Evolutionary conservation across 1,140 invertebrate genomes (phyloP).

Genomic region (Drosophila kanapiae): DNA sequence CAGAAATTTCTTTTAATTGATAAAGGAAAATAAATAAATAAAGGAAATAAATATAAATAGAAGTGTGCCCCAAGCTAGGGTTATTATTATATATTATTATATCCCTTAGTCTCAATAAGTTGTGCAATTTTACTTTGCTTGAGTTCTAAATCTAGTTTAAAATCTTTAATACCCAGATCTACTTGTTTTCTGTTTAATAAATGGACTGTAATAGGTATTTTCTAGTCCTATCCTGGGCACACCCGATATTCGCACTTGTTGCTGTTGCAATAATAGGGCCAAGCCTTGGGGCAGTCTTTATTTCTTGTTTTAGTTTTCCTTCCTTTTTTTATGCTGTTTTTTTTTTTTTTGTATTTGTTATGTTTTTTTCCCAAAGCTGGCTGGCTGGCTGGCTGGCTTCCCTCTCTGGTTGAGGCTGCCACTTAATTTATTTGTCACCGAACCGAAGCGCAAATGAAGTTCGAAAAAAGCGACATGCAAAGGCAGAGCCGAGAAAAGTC

Average conservation of each 20-base stretch:
- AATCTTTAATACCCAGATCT: too few species aligned
- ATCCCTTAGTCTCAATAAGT: too few species aligned
- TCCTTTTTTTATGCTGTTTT: neutral
- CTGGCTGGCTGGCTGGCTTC: constrained; percentile 13
- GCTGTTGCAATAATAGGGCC: constrained; percentile 52
- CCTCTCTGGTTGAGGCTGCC: constrained; percentile 51
- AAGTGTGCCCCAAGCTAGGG: neutral
- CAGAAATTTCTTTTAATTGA: neutral
- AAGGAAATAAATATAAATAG: too few species aligned
- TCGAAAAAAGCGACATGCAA: constrained; percentile 63
- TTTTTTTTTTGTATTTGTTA: neutral
- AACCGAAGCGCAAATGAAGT: constrained; percentile 82
- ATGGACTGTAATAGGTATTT: neutral
- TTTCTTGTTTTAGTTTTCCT: constrained; percentile 40
- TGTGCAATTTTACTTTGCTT: too few species aligned
- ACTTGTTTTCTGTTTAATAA: neutral
- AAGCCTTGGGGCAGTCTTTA: constrained; percentile 45
- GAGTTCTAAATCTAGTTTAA: too few species aligned
- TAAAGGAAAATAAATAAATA: neutral
- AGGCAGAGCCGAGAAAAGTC: constrained; percentile 41
- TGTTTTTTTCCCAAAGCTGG: constrained; percentile 9
- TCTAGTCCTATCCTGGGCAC: neutral
- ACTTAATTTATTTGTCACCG: constrained; percentile 83
- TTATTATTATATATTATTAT: too few species aligned
- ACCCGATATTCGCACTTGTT: constrained; percentile 14